phyloP scores from a whole-genome alignment of 2,888 invertebrate genomes.

The Papilio demoleus region DNA sequence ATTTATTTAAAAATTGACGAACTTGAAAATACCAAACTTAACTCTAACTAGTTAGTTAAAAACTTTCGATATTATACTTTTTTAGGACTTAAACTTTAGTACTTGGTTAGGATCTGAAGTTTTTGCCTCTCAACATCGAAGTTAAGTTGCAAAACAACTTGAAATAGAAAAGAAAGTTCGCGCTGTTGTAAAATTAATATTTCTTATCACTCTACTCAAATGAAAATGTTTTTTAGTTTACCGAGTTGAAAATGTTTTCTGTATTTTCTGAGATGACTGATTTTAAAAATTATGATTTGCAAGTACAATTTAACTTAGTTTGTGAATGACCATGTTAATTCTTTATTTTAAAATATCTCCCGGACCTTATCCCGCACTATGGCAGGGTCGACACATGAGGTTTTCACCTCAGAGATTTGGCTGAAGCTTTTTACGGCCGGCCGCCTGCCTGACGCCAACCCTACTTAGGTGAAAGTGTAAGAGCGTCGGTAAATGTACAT shows the following conservation, averaged over 20 bases:
- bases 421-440: too few relatives aligned
- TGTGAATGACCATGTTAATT: background rate
- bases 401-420: too few relatives aligned
- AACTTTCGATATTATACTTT: background rate
- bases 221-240: background rate
- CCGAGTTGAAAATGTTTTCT: background rate
- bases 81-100: constrained; percentile 10
- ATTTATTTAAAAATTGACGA: constrained; percentile 7
- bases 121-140: background rate
- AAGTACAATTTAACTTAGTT: background rate
- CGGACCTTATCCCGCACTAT: too few relatives aligned
- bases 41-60: background rate
- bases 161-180: background rate
- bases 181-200: constrained; percentile 18
- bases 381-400: too few relatives aligned
- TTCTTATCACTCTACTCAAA: constrained; percentile 1
- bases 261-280: background rate
- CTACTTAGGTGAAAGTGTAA: too few relatives aligned
- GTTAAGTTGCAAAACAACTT: background rate
- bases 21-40: background rate
- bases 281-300: background rate
- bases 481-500: too few relatives aligned
- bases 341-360: too few relatives aligned
- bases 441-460: too few relatives aligned
- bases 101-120: constrained; percentile 12